These are phyloP conservation scores for Microcebus jonahi DNA, from an alignment of 2,113 vertebrate genomes.

Conservation along the genomic window DNA sequence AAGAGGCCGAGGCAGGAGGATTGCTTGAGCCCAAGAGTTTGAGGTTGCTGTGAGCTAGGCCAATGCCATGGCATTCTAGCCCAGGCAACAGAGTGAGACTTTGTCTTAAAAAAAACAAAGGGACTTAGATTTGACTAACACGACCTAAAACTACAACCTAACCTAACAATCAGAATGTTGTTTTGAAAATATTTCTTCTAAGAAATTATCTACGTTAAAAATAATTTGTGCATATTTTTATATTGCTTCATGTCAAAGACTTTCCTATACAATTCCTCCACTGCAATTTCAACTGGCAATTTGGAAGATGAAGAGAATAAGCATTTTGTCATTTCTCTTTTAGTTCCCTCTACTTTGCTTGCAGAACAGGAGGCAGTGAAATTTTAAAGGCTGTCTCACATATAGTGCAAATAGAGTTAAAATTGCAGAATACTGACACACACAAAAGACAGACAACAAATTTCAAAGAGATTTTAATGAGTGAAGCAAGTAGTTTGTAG, in stretches of 20 bases:
- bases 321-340: slow-evolving; percentile 77
- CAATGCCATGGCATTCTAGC: too few relatives aligned
- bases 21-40: too few relatives aligned
- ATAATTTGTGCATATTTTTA: neutral
- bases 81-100: too few relatives aligned
- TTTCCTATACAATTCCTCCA: neutral
- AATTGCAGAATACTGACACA: slow-evolving; percentile 93
- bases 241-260: slow-evolving; percentile 22
- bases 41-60: too few relatives aligned
- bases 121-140: neutral
- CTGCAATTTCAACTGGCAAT: slow-evolving; percentile 44
- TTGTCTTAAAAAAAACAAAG: too few relatives aligned
- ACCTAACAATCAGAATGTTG: neutral
- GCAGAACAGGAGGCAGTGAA: slow-evolving; percentile 91
- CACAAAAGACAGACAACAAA: slow-evolving; percentile 94
- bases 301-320: slow-evolving; percentile 22
- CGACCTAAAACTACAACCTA: neutral
- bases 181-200: slow-evolving; percentile 36
- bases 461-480: slow-evolving; percentile 93
- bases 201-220: slow-evolving; percentile 59
- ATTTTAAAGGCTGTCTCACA: slow-evolving; percentile 95
- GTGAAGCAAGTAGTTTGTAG: slow-evolving; percentile 93
- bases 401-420: slow-evolving; percentile 93
- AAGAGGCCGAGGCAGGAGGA: too few relatives aligned
- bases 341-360: slow-evolving; percentile 93